Evolutionary conservation across 2,797 vertebrate species (phyloP).

Genomic region (Gymnodraco acuticeps): DNA sequence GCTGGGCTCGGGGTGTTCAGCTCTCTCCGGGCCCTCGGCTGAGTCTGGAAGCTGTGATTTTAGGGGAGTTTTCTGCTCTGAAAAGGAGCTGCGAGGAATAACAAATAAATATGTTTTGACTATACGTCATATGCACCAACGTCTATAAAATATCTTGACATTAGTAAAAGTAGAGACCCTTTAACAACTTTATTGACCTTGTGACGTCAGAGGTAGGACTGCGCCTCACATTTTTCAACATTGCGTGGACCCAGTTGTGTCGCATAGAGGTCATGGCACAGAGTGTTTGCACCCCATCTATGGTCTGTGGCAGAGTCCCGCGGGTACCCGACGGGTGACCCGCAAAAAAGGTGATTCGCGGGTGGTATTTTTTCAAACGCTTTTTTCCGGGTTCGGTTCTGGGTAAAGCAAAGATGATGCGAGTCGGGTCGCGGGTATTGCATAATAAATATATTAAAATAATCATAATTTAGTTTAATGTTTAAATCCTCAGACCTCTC

Average conservation of each 20-base stretch:
- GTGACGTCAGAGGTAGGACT: constrained; percentile 84
- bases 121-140: background rate
- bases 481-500: too few species aligned
- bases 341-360: too few species aligned
- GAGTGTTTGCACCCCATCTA: constrained; percentile 90
- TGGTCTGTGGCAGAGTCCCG: constrained; percentile 90
- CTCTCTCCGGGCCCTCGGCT: constrained; percentile 16
- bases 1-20: constrained; percentile 84
- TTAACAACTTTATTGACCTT: constrained; percentile 79
- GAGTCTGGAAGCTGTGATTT: constrained; percentile 38
- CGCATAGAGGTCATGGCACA: constrained; percentile 94
- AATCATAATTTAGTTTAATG: too few species aligned
- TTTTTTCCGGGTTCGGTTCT: too few species aligned
- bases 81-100: constrained; percentile 80
- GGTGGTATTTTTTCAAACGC: too few species aligned
- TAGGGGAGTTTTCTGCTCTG: constrained; percentile 83
- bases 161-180: background rate
- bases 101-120: background rate
- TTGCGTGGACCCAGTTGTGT: constrained; percentile 94
- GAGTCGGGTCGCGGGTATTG: too few species aligned
- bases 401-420: too few species aligned
- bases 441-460: too few species aligned
- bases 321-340: too few species aligned
- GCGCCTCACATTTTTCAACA: constrained; percentile 92
- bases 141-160: background rate